These are phyloP conservation scores for Aspidiotus rigidus DNA, from an alignment of 2,888 invertebrate species.

Conservation along the genomic window DNA sequence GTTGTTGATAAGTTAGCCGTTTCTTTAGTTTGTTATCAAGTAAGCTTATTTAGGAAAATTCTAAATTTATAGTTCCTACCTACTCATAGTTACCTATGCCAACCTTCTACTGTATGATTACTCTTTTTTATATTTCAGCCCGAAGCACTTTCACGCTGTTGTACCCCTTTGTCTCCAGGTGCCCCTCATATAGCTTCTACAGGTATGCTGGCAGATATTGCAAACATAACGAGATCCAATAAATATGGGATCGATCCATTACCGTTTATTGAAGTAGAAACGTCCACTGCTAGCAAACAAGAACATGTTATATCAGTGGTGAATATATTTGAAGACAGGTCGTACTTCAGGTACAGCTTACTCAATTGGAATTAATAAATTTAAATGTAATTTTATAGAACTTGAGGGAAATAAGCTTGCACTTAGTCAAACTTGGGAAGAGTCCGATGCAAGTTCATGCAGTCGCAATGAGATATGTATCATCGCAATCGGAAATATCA, in stretches of 20 bases:
- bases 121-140: constrained; percentile 47
- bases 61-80: background rate
- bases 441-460: constrained; percentile 66
- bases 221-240: constrained; percentile 43
- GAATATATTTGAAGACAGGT: constrained; percentile 39
- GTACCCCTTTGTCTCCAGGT: constrained; percentile 72
- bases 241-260: constrained; percentile 43
- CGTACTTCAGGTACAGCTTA: background rate
- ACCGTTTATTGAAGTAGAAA: constrained; percentile 73
- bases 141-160: constrained; percentile 73
- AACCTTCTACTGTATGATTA: background rate
- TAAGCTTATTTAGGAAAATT: constrained; percentile 39
- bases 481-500: constrained; percentile 70
- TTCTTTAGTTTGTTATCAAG: constrained; percentile 73
- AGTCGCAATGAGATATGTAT: constrained; percentile 69
- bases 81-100: background rate
- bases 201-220: constrained; percentile 44
- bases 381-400: constrained; percentile 49
- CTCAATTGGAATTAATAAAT: background rate
- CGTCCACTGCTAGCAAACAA: constrained; percentile 78
- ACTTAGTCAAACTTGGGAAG: constrained; percentile 42
- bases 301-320: constrained; percentile 81
- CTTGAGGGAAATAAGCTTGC: constrained; percentile 73
- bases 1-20: constrained; percentile 70
- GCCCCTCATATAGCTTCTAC: constrained; percentile 47